Percentiles rank a stretch among this genome's conserved stretches.
Evolutionary conservation across 2,888 invertebrate genomes (phyloP).

Genomic region (Litoditis marina): DNA sequence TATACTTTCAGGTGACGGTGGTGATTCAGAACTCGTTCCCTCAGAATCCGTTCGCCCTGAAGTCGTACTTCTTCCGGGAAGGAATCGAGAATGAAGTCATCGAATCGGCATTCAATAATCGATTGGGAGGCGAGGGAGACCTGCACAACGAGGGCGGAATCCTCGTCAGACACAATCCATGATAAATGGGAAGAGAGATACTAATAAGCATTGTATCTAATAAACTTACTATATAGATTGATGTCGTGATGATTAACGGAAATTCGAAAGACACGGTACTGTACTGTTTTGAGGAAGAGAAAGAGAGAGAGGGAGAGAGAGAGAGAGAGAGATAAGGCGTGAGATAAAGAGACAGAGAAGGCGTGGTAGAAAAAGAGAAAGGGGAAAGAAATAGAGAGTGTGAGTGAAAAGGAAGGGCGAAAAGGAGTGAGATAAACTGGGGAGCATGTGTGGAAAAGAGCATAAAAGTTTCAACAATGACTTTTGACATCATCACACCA

Average conservation of each 20-base stretch:
- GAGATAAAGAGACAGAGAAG: conserved; percentile 4
- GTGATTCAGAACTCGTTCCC: conserved; percentile 61
- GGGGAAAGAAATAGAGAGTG: neutral
- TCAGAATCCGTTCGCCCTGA: conserved; percentile 55
- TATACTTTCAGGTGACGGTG: conserved; percentile 50
- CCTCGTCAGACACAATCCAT: conserved; percentile 25
- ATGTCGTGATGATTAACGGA: too few species aligned
- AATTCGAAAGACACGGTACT: neutral
- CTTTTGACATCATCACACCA: neutral
- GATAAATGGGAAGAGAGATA: too few species aligned
- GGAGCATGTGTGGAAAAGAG: neutral
- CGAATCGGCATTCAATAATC: conserved; percentile 19
- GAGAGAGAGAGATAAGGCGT: neutral
- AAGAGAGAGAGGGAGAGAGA: neutral
- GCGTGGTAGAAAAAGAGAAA: neutral
- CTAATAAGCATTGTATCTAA: too few species aligned
- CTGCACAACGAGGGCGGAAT: conserved; percentile 38
- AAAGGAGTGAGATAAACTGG: neutral
- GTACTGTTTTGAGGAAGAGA: neutral
- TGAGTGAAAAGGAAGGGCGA: neutral
- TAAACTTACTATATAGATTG: too few species aligned
- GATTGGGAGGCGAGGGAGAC: conserved; percentile 30
- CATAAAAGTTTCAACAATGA: neutral
- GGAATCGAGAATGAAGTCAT: conserved; percentile 50
- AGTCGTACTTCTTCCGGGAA: conserved; percentile 58